These are phyloP conservation scores for Atlantisia rogersi DNA, from an alignment of 2,113 vertebrate species.

Conservation along the genomic window DNA sequence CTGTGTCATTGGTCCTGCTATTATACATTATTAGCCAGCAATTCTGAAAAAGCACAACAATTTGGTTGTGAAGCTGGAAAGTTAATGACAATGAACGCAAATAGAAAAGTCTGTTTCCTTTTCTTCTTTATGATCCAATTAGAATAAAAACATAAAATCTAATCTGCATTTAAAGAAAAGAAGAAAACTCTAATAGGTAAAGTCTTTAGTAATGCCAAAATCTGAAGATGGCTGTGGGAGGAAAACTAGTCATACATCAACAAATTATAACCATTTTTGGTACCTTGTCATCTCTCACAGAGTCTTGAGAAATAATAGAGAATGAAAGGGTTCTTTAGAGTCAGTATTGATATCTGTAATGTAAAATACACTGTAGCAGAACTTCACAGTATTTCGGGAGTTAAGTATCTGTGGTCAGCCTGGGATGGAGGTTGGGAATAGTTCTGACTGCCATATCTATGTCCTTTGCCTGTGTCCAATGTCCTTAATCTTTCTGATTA, in stretches of 20 bases:
- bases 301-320: not conserved
- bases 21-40: not conserved
- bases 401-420: not conserved
- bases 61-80: not conserved
- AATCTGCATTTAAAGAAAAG: not conserved
- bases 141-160: not conserved
- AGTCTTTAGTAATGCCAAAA: not conserved
- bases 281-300: not conserved
- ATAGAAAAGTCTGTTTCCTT: not conserved
- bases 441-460: not conserved
- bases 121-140: not conserved
- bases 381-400: not conserved
- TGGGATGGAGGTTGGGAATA: not conserved
- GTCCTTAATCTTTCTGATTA: not conserved
- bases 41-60: not conserved
- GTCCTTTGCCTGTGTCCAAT: not conserved
- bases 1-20: not conserved
- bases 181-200: not conserved
- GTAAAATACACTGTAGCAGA: not conserved
- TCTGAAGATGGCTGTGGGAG: not conserved
- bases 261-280: not conserved
- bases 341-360: not conserved
- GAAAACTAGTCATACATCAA: not conserved
- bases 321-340: not conserved
- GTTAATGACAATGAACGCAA: not conserved